Evolutionary conservation across 2,888 invertebrate genomes (phyloP).

Genomic region (Lasioglossum figueresi): DNA sequence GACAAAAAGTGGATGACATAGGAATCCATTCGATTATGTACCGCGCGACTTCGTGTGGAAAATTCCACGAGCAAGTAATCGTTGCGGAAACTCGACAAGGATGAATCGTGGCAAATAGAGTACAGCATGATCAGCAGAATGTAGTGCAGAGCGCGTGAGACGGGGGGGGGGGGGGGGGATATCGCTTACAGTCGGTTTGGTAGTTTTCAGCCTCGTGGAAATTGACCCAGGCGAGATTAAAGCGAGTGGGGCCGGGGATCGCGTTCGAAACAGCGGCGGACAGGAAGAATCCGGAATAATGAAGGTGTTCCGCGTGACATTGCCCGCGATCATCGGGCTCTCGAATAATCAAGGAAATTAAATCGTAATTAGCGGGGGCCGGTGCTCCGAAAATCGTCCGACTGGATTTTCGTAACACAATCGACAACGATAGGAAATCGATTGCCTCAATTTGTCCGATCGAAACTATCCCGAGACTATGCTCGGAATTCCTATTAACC

Average conservation of each 20-base stretch:
- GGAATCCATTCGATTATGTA: background rate
- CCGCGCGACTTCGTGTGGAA: background rate
- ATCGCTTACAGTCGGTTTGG: background rate
- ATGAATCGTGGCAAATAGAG: background rate
- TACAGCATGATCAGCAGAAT: slow-evolving; percentile 5
- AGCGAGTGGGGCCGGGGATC: slow-evolving; percentile 5
- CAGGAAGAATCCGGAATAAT: slow-evolving; percentile 30
- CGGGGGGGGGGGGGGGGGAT: too few species aligned
- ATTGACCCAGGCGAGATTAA: background rate
- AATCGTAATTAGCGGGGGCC: slow-evolving; percentile 67
- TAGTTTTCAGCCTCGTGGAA: background rate
- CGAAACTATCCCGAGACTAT: slow-evolving; percentile 79
- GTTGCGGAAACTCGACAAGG: background rate
- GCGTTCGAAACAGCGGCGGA: slow-evolving; percentile 1
- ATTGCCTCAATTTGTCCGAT: slow-evolving; percentile 80
- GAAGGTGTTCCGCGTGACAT: slow-evolving; percentile 31
- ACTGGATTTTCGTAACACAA: slow-evolving; percentile 35
- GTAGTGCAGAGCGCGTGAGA: background rate
- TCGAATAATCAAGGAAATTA: slow-evolving; percentile 59
- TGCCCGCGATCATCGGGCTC: slow-evolving; percentile 25
- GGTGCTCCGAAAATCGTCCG: slow-evolving; percentile 54
- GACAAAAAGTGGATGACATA: too few species aligned
- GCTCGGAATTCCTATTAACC: slow-evolving; percentile 79
- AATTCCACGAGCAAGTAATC: background rate
- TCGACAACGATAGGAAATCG: slow-evolving; percentile 75